Conservation (phyloP, 2,113 vertebrate species). For the Leptodactylus fuscus region DNA sequence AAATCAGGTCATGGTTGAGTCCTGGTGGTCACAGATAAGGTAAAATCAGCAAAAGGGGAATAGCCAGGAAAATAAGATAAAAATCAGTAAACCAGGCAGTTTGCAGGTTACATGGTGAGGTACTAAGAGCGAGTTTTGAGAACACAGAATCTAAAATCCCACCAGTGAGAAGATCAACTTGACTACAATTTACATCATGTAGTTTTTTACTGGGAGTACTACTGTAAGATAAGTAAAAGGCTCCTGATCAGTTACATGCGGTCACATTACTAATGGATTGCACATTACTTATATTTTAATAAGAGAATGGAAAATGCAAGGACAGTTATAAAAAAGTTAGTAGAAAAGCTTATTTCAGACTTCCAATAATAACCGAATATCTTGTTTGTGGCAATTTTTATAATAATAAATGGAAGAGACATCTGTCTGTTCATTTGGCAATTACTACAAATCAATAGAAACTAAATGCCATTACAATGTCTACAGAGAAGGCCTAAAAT, state of each 20-base stretch:
- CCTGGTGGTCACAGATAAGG: too few relatives aligned
- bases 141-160: too few relatives aligned
- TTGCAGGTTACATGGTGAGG: too few relatives aligned
- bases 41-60: too few relatives aligned
- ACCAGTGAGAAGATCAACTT: too few relatives aligned
- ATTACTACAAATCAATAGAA: constrained; percentile 5
- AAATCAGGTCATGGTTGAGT: too few relatives aligned
- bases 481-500: not conserved
- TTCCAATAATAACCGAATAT: not conserved
- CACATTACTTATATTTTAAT: not conserved
- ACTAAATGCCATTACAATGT: not conserved
- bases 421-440: not conserved
- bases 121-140: too few relatives aligned
- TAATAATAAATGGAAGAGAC: constrained; percentile 13
- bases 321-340: not conserved
- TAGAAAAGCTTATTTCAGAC: not conserved
- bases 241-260: not conserved
- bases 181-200: too few relatives aligned
- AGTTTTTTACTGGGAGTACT: too few relatives aligned
- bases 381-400: constrained; percentile 1
- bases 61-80: too few relatives aligned
- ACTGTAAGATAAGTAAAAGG: too few relatives aligned
- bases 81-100: too few relatives aligned
- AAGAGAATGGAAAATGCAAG: not conserved
- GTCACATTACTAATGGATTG: not conserved